Evolutionary conservation across 2,888 invertebrate genomes (phyloP).

Genomic region (Nowickia ferox): DNA sequence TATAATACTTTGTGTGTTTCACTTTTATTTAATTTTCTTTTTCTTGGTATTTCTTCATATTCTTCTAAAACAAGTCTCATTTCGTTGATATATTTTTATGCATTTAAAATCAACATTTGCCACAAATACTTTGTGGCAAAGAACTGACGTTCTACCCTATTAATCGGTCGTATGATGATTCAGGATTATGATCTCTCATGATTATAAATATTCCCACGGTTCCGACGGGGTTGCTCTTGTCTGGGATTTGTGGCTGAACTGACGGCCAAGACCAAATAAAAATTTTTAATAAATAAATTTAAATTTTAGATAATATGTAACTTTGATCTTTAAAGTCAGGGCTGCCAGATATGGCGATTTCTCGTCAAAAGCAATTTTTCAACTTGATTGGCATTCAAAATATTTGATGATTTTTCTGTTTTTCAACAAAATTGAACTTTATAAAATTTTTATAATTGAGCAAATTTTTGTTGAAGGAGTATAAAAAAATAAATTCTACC

Average conservation of each 20-base stretch:
- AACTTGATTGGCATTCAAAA: too few relatives aligned
- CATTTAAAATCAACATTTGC: not conserved
- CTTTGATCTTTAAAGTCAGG: too few relatives aligned
- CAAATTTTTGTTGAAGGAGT: too few relatives aligned
- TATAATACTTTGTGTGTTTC: too few relatives aligned
- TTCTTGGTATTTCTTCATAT: slow-evolving; percentile 22
- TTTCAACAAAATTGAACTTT: too few relatives aligned
- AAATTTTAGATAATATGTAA: too few relatives aligned
- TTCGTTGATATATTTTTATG: slow-evolving; percentile 62
- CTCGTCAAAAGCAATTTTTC: too few relatives aligned
- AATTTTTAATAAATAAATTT: slow-evolving; percentile 2
- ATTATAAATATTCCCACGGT: slow-evolving; percentile 80
- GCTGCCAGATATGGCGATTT: too few relatives aligned
- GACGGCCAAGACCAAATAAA: slow-evolving; percentile 79
- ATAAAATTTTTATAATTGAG: too few relatives aligned
- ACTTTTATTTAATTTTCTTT: slow-evolving; percentile 17
- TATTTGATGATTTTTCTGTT: too few relatives aligned
- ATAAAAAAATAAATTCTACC: too few relatives aligned
- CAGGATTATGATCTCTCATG: slow-evolving; percentile 79
- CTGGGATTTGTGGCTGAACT: slow-evolving; percentile 80
- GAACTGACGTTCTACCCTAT: slow-evolving; percentile 83
- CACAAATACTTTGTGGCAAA: slow-evolving; percentile 75
- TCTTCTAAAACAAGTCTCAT: slow-evolving; percentile 75
- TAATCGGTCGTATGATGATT: slow-evolving; percentile 81
- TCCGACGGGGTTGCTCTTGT: slow-evolving; percentile 82